Conservation (phyloP, 2,888 invertebrate genomes). For the Aelia acuminata region DNA sequence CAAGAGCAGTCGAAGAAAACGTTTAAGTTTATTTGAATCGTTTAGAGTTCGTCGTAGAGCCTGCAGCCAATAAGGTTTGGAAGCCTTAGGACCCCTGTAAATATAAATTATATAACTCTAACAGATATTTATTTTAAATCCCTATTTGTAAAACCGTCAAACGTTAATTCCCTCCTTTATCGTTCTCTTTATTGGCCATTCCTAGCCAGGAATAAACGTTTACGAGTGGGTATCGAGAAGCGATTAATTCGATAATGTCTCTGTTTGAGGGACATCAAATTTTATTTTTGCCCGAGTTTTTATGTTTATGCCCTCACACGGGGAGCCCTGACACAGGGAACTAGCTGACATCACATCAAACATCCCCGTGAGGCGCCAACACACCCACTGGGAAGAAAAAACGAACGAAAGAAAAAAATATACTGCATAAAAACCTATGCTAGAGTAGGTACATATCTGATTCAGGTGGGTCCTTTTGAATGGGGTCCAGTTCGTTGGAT, state of each 20-base stretch:
- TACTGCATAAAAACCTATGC: background rate
- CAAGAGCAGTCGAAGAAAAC: too few species aligned
- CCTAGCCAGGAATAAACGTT: slow-evolving; percentile 50
- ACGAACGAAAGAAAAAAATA: background rate
- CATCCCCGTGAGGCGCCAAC: slow-evolving; percentile 12
- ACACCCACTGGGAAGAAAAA: too few species aligned
- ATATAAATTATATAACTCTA: slow-evolving; percentile 46
- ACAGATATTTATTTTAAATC: slow-evolving; percentile 51
- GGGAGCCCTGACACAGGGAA: background rate
- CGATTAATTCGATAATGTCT: slow-evolving; percentile 59
- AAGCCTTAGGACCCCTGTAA: slow-evolving; percentile 1
- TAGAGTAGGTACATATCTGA: background rate
- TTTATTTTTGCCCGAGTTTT: slow-evolving; percentile 51
- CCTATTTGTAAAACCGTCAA: slow-evolving; percentile 49
- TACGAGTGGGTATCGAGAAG: slow-evolving; percentile 51
- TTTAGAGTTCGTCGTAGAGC: background rate
- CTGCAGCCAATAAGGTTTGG: slow-evolving; percentile 1
- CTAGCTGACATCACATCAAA: slow-evolving; percentile 7
- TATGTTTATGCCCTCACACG: slow-evolving; percentile 44
- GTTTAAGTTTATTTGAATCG: background rate
- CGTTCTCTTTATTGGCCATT: slow-evolving; percentile 36
- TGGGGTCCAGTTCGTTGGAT: too few species aligned
- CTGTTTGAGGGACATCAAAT: slow-evolving; percentile 55
- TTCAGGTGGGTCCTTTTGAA: background rate
- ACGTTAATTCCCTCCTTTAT: slow-evolving; percentile 43